phyloP scores from a whole-genome alignment of 2,113 vertebrate species.

The Cryptotis parvus region DNA sequence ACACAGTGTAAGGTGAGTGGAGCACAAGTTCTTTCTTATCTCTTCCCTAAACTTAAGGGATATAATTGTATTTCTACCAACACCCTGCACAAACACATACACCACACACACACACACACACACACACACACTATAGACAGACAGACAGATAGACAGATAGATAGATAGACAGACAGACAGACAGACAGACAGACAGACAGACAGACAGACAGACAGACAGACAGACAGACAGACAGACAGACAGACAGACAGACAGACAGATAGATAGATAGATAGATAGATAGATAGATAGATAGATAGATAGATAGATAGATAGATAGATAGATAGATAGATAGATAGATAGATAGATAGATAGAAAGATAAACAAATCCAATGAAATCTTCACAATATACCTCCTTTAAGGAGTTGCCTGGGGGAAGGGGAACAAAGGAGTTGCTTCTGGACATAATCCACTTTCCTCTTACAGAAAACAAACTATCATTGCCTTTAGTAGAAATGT shows the following conservation, averaged over 20 bases:
- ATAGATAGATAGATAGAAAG: no score
- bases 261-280: no score
- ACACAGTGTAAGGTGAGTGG: not conserved
- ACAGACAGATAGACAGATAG: no score
- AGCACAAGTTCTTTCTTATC: not conserved
- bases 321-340: no score
- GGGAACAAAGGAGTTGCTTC: no score
- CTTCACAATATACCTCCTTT: conserved; percentile 4
- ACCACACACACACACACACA: not conserved
- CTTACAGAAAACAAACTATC: not conserved
- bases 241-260: no score
- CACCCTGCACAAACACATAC: not conserved
- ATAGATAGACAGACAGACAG: no score
- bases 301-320: no score
- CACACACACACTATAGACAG: not conserved
- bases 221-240: no score
- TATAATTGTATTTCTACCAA: not conserved
- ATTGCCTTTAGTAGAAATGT: not conserved
- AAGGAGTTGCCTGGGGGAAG: not conserved
- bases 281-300: no score
- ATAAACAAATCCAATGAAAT: conserved; percentile 3
- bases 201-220: no score
- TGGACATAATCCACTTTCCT: not conserved
- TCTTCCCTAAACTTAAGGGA: conserved; percentile 11
- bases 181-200: no score